A percentile compares a stretch with the other conserved stretches of the same genome.
phyloP scores from a whole-genome alignment of 2,113 vertebrate species.

The Salminus brasiliensis region DNA sequence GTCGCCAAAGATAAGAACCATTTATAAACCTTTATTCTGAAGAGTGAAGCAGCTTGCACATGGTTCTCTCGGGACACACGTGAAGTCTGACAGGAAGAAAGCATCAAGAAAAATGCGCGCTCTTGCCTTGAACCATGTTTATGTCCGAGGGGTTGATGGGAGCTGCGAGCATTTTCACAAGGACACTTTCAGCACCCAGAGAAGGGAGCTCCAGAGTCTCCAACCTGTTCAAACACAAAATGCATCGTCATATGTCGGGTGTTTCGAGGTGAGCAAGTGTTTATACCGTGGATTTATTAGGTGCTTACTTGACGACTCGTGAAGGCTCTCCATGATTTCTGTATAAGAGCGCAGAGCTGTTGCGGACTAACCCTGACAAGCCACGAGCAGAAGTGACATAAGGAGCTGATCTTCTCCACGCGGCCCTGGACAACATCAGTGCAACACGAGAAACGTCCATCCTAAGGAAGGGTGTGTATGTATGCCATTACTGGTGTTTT shows the following conservation, averaged over 20 bases:
- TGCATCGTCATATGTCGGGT: background rate
- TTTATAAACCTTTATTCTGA: no score
- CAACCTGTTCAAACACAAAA: conserved; percentile 71
- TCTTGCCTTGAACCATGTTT: conserved; percentile 95
- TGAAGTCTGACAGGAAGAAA: background rate
- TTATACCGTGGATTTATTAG: background rate
- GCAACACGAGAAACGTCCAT: conserved; percentile 22
- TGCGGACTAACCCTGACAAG: conserved; percentile 25
- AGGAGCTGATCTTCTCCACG: no score
- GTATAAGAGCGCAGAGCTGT: conserved; percentile 64
- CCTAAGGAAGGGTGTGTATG: background rate
- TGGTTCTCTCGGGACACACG: no score
- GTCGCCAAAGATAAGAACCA: no score
- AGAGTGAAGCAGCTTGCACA: no score
- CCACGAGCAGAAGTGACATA: background rate
- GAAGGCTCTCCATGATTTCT: conserved; percentile 73
- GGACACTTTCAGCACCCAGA: conserved; percentile 76
- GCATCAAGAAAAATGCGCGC: background rate
- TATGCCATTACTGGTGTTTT: background rate
- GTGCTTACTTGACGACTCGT: conserved; percentile 72
- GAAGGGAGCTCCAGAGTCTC: conserved; percentile 74
- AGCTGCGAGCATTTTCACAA: conserved; percentile 88
- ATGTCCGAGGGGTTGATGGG: conserved; percentile 95
- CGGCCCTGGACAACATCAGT: conserved; percentile 13
- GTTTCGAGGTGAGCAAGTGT: background rate